Evolutionary conservation across 2,113 vertebrate genomes (phyloP).

Genomic region (Deroptyus accipitrinus): DNA sequence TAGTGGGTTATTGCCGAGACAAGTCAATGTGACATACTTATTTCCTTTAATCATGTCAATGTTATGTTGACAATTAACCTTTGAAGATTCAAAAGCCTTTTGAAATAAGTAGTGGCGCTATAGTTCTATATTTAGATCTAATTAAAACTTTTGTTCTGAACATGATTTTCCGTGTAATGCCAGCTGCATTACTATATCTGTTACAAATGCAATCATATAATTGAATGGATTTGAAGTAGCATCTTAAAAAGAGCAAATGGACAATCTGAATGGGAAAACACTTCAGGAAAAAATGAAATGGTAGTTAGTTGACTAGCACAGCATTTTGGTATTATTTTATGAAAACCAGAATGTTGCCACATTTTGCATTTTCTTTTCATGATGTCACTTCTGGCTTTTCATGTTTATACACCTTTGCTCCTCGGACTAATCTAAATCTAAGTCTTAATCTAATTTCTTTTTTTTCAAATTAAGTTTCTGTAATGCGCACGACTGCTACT

Average conservation of each 20-base stretch:
- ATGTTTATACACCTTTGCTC: background rate
- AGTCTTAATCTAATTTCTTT: background rate
- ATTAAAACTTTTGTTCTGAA: slow-evolving; percentile 41
- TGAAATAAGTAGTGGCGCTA: background rate
- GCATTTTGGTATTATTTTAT: background rate
- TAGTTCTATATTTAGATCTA: background rate
- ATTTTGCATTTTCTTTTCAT: background rate
- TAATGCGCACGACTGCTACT: background rate
- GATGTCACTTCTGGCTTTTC: background rate
- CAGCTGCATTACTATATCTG: background rate
- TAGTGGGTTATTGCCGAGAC: background rate
- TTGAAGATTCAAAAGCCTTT: slow-evolving; percentile 32
- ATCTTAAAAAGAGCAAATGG: slow-evolving; percentile 1
- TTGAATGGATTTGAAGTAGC: background rate
- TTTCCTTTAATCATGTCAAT: background rate
- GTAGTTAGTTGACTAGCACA: background rate
- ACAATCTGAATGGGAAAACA: background rate
- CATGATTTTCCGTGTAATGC: background rate
- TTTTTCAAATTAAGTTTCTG: background rate
- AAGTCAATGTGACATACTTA: background rate
- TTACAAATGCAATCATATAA: background rate
- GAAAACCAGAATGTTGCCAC: background rate
- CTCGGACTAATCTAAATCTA: background rate
- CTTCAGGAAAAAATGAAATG: background rate
- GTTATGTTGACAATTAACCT: slow-evolving; percentile 34